Base-by-base conservation (phyloP, 2,888 invertebrate species). In the Elysia crispata region DNA sequence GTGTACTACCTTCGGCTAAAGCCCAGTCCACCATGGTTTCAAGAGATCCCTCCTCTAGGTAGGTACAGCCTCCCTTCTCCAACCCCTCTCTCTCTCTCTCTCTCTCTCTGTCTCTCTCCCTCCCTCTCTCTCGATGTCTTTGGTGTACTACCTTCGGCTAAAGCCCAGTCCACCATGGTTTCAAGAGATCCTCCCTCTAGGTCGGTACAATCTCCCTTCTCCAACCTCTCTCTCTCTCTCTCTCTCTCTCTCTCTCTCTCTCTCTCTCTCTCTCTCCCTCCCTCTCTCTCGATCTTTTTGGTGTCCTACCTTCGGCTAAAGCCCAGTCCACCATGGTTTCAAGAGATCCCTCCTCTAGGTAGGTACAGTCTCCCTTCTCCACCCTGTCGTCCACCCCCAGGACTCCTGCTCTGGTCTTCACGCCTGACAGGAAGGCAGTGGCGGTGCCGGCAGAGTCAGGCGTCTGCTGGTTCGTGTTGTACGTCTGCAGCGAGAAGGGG, bases 391-490 rank as follows among this genome's bases (percentile, higher is more conserved):
- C 50, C 3, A 73, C 73, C 25, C 54, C 54, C 13, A 73, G 25
- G 15, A 73, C 30, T 0, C 73, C 73, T 5, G 18, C 23, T n/a
- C 73, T 73, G 49, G 54, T 73, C 30, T 73, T 73, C n/a, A 73
- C 73, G 1, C 73, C 73, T 20, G 49, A 23, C 18, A 33, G 11
- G 49, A 30, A 73, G 30, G 73, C 73, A 54, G 73, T 73, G 54
- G 20, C 73, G 6, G 73, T 49, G 23, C 49, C 73, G 23, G 73
- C 73, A 20, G 73, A 73, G 5, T 73, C 73, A 15, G 73, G 41
- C 30, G 54, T 54, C 30, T 73, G 73, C 0, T 23, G 23, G 54
- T 73, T 49, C 11, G 30, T 30, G 54, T 73, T 73, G 73, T 73
- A 73, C 15, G 73, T 73, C 73, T 73, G 73, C n/a, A n/a, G n/a